Evolutionary conservation across 1,140 invertebrate genomes (phyloP).

Genomic region (Musca vetustissima): DNA sequence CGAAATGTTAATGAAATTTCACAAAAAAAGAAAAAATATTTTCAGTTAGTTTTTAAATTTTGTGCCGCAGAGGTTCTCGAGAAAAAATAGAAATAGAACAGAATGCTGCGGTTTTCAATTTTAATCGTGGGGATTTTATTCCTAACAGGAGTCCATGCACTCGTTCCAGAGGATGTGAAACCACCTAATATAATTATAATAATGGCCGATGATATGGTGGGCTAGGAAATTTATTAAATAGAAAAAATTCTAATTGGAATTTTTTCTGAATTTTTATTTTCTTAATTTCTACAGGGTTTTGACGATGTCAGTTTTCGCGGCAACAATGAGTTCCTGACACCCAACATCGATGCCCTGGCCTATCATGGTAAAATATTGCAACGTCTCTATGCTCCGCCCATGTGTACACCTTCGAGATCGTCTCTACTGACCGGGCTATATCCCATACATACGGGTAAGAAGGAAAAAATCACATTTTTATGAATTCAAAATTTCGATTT

Average conservation of each 20-base stretch:
- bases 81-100: no score
- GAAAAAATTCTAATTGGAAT: no score
- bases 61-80: no score
- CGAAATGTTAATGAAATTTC: no score
- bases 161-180: no score
- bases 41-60: no score
- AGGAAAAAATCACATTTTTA: no score
- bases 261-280: no score
- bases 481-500: not conserved
- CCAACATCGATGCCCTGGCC: constrained; percentile 81
- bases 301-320: constrained; percentile 91
- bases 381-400: constrained; percentile 72
- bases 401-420: constrained; percentile 78
- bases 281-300: constrained; percentile 75
- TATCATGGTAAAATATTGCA: constrained; percentile 77
- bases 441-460: constrained; percentile 73
- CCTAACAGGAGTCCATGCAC: no score
- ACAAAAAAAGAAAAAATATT: no score
- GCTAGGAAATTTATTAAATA: constrained; percentile 24
- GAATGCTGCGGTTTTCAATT: no score
- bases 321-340: constrained; percentile 78
- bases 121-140: no score
- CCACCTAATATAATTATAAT: constrained; percentile 63
- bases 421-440: constrained; percentile 81
- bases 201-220: constrained; percentile 65